These are phyloP conservation scores for Matsumurasca onukii DNA, from an alignment of 1,140 invertebrate genomes.

Conservation along the genomic window DNA sequence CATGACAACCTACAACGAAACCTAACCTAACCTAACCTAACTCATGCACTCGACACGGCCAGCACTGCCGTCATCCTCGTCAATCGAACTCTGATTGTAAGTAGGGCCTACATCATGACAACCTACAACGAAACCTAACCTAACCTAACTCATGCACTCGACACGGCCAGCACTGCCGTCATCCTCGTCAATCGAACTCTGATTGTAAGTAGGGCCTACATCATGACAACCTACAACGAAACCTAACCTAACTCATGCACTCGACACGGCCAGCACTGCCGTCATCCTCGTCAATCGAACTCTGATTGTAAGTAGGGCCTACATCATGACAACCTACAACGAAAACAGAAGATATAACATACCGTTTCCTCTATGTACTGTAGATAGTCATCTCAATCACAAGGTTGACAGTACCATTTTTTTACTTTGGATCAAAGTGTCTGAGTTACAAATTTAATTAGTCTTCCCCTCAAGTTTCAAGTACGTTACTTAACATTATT, in stretches of 20 bases:
- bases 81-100: background rate
- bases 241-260: conserved; percentile 56
- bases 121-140: background rate
- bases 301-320: conserved; percentile 52
- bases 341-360: no score
- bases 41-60: conserved; percentile 53
- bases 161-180: conserved; percentile 51
- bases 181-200: conserved; percentile 45
- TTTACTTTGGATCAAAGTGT: no score
- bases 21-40: conserved; percentile 34
- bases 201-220: background rate
- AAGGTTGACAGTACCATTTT: no score
- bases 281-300: conserved; percentile 51
- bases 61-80: conserved; percentile 52
- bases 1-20: background rate
- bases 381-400: no score
- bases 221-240: no score
- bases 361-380: no score
- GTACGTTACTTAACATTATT: no score
- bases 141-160: conserved; percentile 55
- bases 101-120: background rate
- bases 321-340: no score
- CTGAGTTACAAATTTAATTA: no score
- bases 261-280: conserved; percentile 52
- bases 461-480: no score